phyloP scores from a whole-genome alignment of 1,140 invertebrate genomes.

The Eupeodes corollae region DNA sequence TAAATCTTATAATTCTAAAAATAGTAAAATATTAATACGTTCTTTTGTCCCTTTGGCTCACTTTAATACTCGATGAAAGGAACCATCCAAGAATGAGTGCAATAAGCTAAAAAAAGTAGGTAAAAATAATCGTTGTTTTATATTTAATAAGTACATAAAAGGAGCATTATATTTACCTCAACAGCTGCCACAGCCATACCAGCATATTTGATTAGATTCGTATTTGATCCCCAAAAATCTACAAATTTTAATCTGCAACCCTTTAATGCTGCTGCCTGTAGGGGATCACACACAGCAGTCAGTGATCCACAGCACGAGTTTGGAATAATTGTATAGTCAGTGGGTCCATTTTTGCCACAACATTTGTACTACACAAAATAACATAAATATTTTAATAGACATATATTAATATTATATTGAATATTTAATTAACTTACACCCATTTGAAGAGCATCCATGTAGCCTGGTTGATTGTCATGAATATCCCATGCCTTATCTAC shows the following conservation, averaged over 20 bases:
- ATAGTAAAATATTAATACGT: too few species aligned
- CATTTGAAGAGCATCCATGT: conserved; percentile 22
- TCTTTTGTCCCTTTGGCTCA: too few species aligned
- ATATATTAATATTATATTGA: not conserved
- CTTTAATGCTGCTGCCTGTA: conserved; percentile 22
- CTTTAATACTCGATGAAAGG: too few species aligned
- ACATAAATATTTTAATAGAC: not conserved
- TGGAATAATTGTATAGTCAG: conserved; percentile 37
- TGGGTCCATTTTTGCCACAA: conserved; percentile 42
- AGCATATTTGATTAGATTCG: conserved; percentile 47
- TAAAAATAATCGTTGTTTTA: too few species aligned
- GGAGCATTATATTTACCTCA: conserved; percentile 43
- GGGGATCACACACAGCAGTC: conserved; percentile 24
- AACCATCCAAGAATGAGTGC: too few species aligned
- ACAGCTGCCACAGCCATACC: conserved; percentile 54
- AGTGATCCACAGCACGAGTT: conserved; percentile 36
- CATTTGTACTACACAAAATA: conserved; percentile 45
- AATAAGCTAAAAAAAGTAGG: too few species aligned
- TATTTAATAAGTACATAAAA: too few species aligned
- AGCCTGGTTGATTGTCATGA: conserved; percentile 8
- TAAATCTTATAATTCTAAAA: too few species aligned
- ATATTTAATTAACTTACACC: conserved; percentile 11
- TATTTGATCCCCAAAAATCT: conserved; percentile 38
- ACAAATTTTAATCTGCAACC: conserved; percentile 39
- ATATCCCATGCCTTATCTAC: conserved; percentile 35